Percentiles rank a stretch among this genome's conserved stretches.
Conservation (phyloP, 2,797 vertebrate genomes). For the Acrossocheilus fasciatus region DNA sequence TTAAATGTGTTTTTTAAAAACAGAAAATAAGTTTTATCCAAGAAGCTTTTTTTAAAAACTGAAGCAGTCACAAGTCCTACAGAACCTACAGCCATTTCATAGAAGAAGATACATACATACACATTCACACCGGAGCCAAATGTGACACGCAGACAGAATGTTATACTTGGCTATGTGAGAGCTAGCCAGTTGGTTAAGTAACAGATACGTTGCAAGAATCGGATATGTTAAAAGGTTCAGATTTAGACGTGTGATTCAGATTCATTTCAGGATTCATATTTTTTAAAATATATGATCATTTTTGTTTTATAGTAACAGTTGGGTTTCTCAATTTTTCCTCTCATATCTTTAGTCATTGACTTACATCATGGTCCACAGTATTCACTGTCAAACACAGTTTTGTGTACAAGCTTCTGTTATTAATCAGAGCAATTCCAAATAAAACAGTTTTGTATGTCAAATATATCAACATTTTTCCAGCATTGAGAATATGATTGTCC, state of each 20-base stretch:
- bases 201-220: neutral
- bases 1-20: neutral
- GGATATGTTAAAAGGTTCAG: constrained; percentile 14
- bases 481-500: neutral
- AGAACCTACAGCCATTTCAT: neutral
- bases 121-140: constrained; percentile 22
- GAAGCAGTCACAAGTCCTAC: neutral
- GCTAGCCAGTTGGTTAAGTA: constrained; percentile 8
- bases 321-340: neutral
- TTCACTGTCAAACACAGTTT: constrained; percentile 71
- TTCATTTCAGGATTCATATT: neutral
- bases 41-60: neutral
- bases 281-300: neutral
- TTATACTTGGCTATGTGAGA: constrained; percentile 25
- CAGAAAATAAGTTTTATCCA: neutral
- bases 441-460: constrained; percentile 72
- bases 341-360: neutral
- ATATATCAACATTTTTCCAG: neutral
- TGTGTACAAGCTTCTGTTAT: constrained; percentile 63
- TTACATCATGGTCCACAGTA: constrained; percentile 34
- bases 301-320: neutral
- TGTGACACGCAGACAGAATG: constrained; percentile 39
- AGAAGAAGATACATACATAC: neutral
- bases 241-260: constrained; percentile 20
- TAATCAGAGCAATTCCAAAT: constrained; percentile 66